Base-by-base conservation (phyloP, 1,140 invertebrate genomes). In the Drosophila chauvacae region DNA sequence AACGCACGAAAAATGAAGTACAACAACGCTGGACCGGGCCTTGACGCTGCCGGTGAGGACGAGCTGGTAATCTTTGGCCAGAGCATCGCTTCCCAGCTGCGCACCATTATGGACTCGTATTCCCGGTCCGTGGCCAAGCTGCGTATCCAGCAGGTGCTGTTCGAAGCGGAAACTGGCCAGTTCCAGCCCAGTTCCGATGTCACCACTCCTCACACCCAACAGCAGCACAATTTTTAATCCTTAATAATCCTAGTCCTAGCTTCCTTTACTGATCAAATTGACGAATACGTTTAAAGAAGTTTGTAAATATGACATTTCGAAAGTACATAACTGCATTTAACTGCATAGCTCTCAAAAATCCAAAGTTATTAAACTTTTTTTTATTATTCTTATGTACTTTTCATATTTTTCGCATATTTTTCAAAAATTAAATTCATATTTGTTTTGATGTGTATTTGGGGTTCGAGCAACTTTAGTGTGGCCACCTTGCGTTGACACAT, bases 61-160 rank as follows among this genome's bases (percentile, higher is more conserved):
- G 90, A 91, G 47, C 55, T 80, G 26, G 42, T 73, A 23, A 63
- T 77, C 4, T 91, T 91, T 55, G 90, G 90, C 35, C 84, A 82
- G 45, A 90, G 90, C 63, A 73, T 91, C 30, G 90, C 84, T 13
- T 85, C 76, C 1, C 90, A 91, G 39, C 47, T 91, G 41, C 79
- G 90, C 23, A 66, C 66, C 18, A 86, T 91, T 18, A 48, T 68
- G 23, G 90, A 91, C 68, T 45, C 76, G 6, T 91, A 91, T 71
- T 73, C 85, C 4, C 78, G 90, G 4, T 86, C 90, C 6, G 76
- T 91, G 11, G 90, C 90, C n/a, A 91, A 91, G 64, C 63, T 91
- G 37, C 86, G 86, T 30, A 91, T 91, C 13, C 90, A 91, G 65
- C 90, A 91, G 59, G 81, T 91, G n/a, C 71, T 91, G 30, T 91